Evolutionary conservation across 2,797 vertebrate genomes (phyloP).

Genomic region (Potorous gilbertii): DNA sequence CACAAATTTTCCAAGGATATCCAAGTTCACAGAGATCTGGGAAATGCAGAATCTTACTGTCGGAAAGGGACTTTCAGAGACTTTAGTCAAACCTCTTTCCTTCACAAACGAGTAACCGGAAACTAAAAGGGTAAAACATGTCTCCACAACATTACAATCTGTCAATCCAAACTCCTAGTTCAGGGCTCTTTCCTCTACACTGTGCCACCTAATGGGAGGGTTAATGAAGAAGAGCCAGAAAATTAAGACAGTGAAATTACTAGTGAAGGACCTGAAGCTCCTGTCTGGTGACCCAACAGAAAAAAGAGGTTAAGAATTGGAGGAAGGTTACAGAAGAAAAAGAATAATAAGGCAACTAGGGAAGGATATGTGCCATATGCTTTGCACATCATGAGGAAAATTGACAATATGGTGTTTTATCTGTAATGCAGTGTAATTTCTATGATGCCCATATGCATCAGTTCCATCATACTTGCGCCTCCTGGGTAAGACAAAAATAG

Average conservation of each 20-base stretch:
- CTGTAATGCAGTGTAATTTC: neutral
- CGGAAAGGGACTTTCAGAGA: too few relatives aligned
- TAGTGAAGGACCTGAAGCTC: neutral
- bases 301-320: neutral
- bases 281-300: neutral
- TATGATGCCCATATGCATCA: slow-evolving; percentile 58
- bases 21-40: neutral
- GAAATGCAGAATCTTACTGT: neutral
- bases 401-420: neutral
- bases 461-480: slow-evolving; percentile 41
- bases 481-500: slow-evolving; percentile 30
- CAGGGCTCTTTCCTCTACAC: neutral
- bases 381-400: neutral
- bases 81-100: too few relatives aligned
- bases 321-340: neutral
- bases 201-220: neutral
- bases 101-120: too few relatives aligned
- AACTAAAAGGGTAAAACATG: too few relatives aligned
- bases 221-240: neutral
- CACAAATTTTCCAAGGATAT: neutral
- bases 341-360: neutral
- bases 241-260: neutral
- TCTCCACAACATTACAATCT: neutral
- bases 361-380: neutral
- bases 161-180: neutral